Evolutionary conservation across 2,113 vertebrate genomes (phyloP).

Genomic region (Sisor rabdophorus): DNA sequence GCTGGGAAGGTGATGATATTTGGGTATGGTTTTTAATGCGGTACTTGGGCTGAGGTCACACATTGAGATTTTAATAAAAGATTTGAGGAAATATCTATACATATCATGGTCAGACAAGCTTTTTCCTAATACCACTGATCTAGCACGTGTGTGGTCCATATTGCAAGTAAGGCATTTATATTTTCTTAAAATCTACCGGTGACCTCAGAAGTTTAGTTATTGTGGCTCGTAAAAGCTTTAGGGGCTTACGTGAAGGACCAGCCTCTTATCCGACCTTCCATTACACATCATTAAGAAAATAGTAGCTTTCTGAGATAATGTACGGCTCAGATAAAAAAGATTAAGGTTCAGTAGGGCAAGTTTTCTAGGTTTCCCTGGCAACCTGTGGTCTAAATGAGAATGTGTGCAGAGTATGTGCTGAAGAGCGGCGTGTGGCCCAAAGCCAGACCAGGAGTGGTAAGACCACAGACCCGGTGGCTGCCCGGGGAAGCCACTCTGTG

Average conservation of each 20-base stretch:
- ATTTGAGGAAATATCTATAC: too few relatives aligned
- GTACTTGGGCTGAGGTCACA: too few relatives aligned
- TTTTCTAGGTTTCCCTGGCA: conserved; percentile 15
- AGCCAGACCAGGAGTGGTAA: conserved; percentile 69
- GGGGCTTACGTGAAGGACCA: background rate
- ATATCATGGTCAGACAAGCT: too few relatives aligned
- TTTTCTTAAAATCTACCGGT: background rate
- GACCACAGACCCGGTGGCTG: conserved; percentile 66
- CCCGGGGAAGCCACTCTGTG: conserved; percentile 65
- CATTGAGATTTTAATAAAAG: too few relatives aligned
- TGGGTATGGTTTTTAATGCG: too few relatives aligned
- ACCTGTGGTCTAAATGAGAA: background rate
- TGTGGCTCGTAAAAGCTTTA: conserved; percentile 10
- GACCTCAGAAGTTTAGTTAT: conserved; percentile 16
- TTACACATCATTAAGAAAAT: conserved; percentile 21
- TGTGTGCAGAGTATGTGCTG: conserved; percentile 34
- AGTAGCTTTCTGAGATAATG: conserved; percentile 10
- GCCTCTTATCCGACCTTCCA: conserved; percentile 1
- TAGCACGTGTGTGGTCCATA: conserved; percentile 15
- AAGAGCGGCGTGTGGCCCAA: conserved; percentile 60
- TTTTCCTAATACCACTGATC: too few relatives aligned
- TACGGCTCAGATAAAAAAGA: conserved; percentile 20
- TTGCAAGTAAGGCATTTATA: background rate
- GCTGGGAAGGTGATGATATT: too few relatives aligned
- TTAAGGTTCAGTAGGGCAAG: conserved; percentile 23